Conservation (phyloP, 2,888 invertebrate species). For the Pseudococcus viburni region DNA sequence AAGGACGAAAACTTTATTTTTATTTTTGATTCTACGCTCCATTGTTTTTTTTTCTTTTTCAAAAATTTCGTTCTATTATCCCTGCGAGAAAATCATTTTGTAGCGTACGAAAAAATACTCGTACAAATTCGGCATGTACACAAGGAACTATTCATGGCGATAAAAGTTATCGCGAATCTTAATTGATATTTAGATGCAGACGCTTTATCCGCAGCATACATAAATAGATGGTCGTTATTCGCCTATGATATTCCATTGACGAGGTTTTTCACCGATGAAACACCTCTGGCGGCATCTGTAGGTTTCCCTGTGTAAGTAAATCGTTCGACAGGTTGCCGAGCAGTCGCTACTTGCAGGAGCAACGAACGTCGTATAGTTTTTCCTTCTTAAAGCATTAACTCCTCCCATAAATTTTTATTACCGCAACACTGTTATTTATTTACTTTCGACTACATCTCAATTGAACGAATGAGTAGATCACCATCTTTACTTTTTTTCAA, state of each 20-base stretch:
- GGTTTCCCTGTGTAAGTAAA: neutral
- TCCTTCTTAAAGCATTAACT: constrained; percentile 54
- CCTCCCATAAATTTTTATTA: constrained; percentile 65
- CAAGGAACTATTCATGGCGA: neutral
- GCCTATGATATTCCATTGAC: too few species aligned
- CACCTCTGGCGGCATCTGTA: constrained; percentile 37
- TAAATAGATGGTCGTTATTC: neutral
- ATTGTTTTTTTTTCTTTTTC: too few species aligned
- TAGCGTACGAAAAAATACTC: neutral
- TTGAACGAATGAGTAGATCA: constrained; percentile 53
- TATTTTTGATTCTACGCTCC: too few species aligned
- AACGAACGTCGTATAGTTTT: constrained; percentile 28
- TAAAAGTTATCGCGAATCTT: neutral
- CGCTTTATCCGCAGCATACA: neutral
- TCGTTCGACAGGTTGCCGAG: constrained; percentile 54
- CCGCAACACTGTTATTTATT: constrained; percentile 55
- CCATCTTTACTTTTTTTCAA: constrained; percentile 59
- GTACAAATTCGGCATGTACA: neutral
- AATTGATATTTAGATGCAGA: constrained; percentile 20
- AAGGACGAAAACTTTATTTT: too few species aligned
- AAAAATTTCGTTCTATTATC: too few species aligned
- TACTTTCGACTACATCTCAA: constrained; percentile 61
- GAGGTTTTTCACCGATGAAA: neutral
- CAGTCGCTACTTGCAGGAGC: constrained; percentile 42
- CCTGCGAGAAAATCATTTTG: too few species aligned